Conservation (phyloP, 2,888 invertebrate genomes). For the Cerastis rubricosa region DNA sequence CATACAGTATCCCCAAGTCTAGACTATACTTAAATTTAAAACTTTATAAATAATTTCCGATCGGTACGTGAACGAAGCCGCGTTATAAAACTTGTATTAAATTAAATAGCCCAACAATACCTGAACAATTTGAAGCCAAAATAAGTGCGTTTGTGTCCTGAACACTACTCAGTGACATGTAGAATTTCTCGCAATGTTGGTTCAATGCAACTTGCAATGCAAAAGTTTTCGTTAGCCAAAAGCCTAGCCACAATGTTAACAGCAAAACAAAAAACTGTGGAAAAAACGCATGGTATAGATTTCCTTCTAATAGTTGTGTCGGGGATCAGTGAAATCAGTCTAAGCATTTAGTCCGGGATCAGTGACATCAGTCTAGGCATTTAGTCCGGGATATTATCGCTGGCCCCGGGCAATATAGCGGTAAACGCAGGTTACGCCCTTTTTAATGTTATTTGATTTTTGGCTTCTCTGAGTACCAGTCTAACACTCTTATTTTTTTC, state of each 20-base stretch:
- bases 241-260: background rate
- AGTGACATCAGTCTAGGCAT: no score
- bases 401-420: no score
- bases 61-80: background rate
- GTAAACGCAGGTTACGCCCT: no score
- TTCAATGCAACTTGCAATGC: constrained; percentile 1
- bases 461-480: no score
- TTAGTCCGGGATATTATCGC: no score
- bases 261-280: background rate
- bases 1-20: background rate
- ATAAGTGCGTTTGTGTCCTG: background rate
- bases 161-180: background rate
- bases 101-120: background rate
- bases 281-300: background rate
- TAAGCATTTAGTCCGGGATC: no score
- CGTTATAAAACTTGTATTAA: background rate
- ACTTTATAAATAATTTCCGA: background rate
- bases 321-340: no score
- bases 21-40: background rate
- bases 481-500: no score
- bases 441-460: no score
- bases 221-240: background rate
- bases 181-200: background rate
- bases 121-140: background rate
- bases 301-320: no score